Conservation (phyloP, 2,113 vertebrate species). For the Oxyura jamaicensis region DNA sequence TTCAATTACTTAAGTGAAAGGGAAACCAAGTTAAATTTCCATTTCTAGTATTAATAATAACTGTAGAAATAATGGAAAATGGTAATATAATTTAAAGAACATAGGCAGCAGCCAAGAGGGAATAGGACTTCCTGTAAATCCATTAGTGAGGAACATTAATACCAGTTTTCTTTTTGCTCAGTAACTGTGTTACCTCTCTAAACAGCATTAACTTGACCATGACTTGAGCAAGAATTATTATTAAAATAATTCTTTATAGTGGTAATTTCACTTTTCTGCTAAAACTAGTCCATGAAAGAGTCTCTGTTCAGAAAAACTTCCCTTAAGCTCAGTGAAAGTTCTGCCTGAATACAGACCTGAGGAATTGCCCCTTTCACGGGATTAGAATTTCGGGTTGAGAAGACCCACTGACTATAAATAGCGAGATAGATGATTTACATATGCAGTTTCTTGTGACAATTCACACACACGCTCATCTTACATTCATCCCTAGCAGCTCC, state of each 20-base stretch:
- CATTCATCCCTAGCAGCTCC: neutral
- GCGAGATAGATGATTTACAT: neutral
- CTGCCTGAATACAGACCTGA: neutral
- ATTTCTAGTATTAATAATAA: neutral
- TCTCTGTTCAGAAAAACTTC: neutral
- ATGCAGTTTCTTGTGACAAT: neutral
- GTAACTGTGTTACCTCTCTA: neutral
- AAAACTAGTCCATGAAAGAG: neutral
- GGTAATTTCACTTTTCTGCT: neutral
- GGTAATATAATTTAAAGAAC: constrained; percentile 25
- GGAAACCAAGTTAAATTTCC: neutral
- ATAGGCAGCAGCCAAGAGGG: neutral
- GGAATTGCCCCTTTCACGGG: neutral
- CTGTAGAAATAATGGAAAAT: neutral
- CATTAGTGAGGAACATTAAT: neutral
- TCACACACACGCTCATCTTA: neutral
- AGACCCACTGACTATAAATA: neutral
- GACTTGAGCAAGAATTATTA: neutral
- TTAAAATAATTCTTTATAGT: neutral
- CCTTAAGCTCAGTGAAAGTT: neutral
- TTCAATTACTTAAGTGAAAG: neutral
- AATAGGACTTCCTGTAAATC: neutral
- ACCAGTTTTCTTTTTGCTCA: neutral
- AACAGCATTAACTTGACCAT: neutral
- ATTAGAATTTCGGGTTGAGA: neutral